Conservation (phyloP, 2,888 invertebrate genomes). For the Ashinkailepas kermadecensis region DNA sequence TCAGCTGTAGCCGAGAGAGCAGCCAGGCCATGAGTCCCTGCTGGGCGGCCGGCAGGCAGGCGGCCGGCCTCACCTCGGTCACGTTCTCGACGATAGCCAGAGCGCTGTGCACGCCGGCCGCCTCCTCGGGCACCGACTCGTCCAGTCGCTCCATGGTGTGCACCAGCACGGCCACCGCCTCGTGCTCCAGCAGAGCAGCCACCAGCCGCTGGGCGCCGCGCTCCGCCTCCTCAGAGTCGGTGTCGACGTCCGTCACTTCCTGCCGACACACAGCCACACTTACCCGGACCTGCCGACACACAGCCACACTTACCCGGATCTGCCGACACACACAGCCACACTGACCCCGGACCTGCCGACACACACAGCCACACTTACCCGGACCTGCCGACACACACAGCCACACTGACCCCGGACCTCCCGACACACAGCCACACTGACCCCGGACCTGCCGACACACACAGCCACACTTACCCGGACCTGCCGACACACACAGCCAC, state of each 20-base stretch:
- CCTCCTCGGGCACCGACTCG: slow-evolving; percentile 75
- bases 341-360: no score
- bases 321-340: no score
- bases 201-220: slow-evolving; percentile 73
- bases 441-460: no score
- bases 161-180: slow-evolving; percentile 79
- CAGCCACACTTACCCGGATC: no score
- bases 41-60: slow-evolving; percentile 75
- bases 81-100: slow-evolving; percentile 89
- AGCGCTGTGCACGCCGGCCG: slow-evolving; percentile 93
- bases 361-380: no score
- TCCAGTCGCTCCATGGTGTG: slow-evolving; percentile 90
- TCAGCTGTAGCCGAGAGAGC: slow-evolving; percentile 76
- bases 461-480: no score
- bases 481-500: no score
- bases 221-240: slow-evolving; percentile 77
- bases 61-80: slow-evolving; percentile 77
- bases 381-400: no score
- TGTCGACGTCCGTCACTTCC: slow-evolving; percentile 90
- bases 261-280: slow-evolving; percentile 37
- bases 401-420: no score
- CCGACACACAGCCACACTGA: no score
- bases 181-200: slow-evolving; percentile 78
- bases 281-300: no score
- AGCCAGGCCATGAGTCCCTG: slow-evolving; percentile 90